Evolutionary conservation across 2,113 vertebrate genomes (phyloP).

Genomic region (Xiphophorus hellerii): DNA sequence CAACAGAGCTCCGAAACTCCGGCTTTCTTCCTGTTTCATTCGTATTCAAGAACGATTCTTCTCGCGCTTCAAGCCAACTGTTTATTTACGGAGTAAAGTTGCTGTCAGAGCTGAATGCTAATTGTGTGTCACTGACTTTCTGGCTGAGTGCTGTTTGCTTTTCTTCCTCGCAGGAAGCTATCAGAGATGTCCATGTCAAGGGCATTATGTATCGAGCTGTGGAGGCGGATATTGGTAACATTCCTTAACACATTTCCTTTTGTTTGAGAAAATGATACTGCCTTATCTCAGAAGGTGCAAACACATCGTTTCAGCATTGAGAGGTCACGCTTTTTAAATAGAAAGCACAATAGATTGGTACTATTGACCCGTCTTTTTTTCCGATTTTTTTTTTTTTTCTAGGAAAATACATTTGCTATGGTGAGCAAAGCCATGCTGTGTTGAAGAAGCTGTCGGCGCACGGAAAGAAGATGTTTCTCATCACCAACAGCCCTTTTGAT

Average conservation of each 20-base stretch:
- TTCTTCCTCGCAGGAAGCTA: slow-evolving; percentile 86
- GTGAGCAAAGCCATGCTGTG: slow-evolving; percentile 92
- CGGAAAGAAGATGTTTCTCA: slow-evolving; percentile 98
- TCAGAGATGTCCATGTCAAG: slow-evolving; percentile 95
- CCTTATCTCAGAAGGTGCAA: slow-evolving; percentile 9
- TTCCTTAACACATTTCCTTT: slow-evolving; percentile 22
- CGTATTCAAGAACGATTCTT: slow-evolving; percentile 50
- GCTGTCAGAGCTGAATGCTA: slow-evolving; percentile 53
- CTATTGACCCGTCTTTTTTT: neutral
- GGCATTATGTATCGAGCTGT: slow-evolving; percentile 97
- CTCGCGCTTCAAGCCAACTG: slow-evolving; percentile 49
- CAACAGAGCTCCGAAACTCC: slow-evolving; percentile 40
- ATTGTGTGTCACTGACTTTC: slow-evolving; percentile 36
- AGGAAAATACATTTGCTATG: slow-evolving; percentile 97
- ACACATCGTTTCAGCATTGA: slow-evolving; percentile 14
- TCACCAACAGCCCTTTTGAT: slow-evolving; percentile 98
- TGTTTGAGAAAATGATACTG: neutral
- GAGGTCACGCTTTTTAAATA: slow-evolving; percentile 18
- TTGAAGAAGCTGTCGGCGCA: slow-evolving; percentile 90
- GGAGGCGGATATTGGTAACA: slow-evolving; percentile 93
- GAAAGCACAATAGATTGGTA: slow-evolving; percentile 7
- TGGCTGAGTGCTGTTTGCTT: slow-evolving; percentile 37
- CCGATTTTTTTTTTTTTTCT: slow-evolving; percentile 4
- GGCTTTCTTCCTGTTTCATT: slow-evolving; percentile 55
- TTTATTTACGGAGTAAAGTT: slow-evolving; percentile 52